phyloP scores from a whole-genome alignment of 2,113 vertebrate genomes.

The Empidonax traillii region DNA sequence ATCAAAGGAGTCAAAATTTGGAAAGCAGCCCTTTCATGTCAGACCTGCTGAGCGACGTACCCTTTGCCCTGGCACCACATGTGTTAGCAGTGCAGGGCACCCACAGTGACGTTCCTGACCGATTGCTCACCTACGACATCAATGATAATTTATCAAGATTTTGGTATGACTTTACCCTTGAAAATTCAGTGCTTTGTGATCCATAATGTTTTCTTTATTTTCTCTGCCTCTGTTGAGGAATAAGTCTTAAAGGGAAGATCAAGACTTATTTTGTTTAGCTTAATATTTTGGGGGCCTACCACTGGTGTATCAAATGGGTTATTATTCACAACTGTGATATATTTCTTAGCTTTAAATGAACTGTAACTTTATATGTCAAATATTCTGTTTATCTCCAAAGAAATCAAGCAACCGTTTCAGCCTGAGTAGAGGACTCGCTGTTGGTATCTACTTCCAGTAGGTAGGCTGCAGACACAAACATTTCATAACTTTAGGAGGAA shows the following conservation, averaged over 20 bases:
- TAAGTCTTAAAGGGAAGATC: constrained; percentile 21
- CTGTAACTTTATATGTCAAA: not conserved
- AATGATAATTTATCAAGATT: constrained; percentile 86
- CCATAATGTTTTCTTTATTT: constrained; percentile 47
- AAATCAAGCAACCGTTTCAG: not conserved
- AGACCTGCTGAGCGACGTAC: constrained; percentile 89
- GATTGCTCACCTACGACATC: constrained; percentile 77
- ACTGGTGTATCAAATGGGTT: not conserved
- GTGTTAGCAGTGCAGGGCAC: constrained; percentile 82
- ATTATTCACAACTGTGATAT: not conserved
- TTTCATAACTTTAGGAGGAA: constrained; percentile 3
- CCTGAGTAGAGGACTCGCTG: not conserved
- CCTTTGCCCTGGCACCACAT: constrained; percentile 93
- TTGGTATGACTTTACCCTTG: constrained; percentile 94
- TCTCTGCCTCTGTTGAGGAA: not conserved
- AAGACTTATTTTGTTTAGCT: not conserved
- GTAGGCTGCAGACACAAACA: not conserved
- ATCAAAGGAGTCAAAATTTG: constrained; percentile 42
- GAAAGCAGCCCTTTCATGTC: constrained; percentile 72
- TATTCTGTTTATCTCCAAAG: constrained; percentile 6
- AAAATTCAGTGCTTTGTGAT: constrained; percentile 92
- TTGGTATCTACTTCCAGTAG: not conserved
- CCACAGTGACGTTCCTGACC: constrained; percentile 75
- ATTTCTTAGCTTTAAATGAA: not conserved
- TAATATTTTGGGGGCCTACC: not conserved